Evolutionary conservation across 2,113 vertebrate species (phyloP), one percentile per base, ranked within the genome.

Genomic region (Ceyx cyanopectus): DNA sequence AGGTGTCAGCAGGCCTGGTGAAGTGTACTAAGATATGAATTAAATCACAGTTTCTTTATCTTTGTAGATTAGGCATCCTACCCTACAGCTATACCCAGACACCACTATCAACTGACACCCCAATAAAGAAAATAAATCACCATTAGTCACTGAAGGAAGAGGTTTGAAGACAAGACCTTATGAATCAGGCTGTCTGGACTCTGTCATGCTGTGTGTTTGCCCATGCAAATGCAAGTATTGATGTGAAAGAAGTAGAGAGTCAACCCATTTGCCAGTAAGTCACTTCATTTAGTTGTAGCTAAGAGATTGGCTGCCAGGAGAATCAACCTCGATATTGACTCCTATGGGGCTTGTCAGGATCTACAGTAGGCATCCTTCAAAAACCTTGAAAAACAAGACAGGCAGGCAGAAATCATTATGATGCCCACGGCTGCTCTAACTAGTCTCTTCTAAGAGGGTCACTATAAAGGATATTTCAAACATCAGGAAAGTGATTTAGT

Each of bases 261-360:
- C 41, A 91, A 91, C 57, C 16, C 48, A 10, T 66, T 20, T 81
- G 63, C 63, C 46, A 27, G 26, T 79, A 57, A 95, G 70, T 76
- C 58, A 40, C 57, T 87, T 83, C 85, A 74, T 94, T 89, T 51
- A 56, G 81, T 88, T 5, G 1, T 29, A 75, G 40, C 58, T 37
- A 94, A 78, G 82, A 91, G 90, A 91, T 74, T 92, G 91, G 53
- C 69, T 96, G 81, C 92, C 85, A 67, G 22, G 83, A 89, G 83
- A 94, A 77, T 92, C 90, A 70, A 57, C 74, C 86, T 87, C 66
- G 89, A 80, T 90, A 91, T 12, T 93, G 89, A 93, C 60, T 96
- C 81, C 88, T 93, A 6, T 15, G 46, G 88, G 84, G 81, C 91
- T 97, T 91, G 85, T 96, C 94, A 96, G 82, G 80, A 95, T 96